A percentile compares a stretch with the other conserved stretches of the same genome.
These are phyloP conservation scores for Drosophila repletoides DNA, from an alignment of 1,140 invertebrate genomes.

Conservation along the genomic window DNA sequence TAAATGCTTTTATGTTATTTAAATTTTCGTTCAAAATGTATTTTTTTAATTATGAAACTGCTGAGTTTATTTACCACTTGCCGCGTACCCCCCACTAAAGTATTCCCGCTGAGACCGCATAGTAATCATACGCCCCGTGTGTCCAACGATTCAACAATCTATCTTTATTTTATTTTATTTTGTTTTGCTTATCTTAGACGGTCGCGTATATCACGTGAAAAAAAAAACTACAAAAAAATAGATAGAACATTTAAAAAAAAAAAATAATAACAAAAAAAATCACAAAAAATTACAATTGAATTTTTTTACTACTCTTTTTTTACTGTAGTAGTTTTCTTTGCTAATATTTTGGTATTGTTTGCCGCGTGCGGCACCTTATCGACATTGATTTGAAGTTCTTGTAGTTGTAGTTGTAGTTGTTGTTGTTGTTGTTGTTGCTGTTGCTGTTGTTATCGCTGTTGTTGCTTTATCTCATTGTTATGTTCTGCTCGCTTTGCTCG, in stretches of 20 bases:
- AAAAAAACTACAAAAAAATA: conserved; percentile 18
- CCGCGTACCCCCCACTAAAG: neutral
- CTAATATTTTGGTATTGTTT: conserved; percentile 41
- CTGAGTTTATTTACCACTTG: conserved; percentile 6
- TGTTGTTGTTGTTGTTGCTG: conserved; percentile 5
- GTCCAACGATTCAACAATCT: conserved; percentile 30
- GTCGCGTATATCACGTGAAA: conserved; percentile 54
- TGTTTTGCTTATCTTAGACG: conserved; percentile 50
- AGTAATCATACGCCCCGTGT: conserved; percentile 24
- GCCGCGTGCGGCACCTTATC: conserved; percentile 29
- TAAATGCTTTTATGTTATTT: too few relatives aligned
- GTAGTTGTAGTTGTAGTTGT: conserved; percentile 1
- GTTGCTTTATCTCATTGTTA: conserved; percentile 26
- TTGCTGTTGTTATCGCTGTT: conserved; percentile 28
- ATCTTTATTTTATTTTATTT: conserved; percentile 32
- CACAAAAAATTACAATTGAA: conserved; percentile 31
- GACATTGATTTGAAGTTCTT: conserved; percentile 16
- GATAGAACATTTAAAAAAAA: conserved; percentile 9
- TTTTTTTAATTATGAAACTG: neutral
- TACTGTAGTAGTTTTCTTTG: conserved; percentile 23
- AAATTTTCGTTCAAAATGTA: too few relatives aligned
- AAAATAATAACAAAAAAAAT: neutral
- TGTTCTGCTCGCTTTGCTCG: conserved; percentile 12
- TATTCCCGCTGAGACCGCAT: conserved; percentile 2
- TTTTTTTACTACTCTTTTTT: conserved; percentile 21